These are phyloP conservation scores for Drosophila yooni DNA, from an alignment of 2,888 invertebrate genomes.

Conservation along the genomic window DNA sequence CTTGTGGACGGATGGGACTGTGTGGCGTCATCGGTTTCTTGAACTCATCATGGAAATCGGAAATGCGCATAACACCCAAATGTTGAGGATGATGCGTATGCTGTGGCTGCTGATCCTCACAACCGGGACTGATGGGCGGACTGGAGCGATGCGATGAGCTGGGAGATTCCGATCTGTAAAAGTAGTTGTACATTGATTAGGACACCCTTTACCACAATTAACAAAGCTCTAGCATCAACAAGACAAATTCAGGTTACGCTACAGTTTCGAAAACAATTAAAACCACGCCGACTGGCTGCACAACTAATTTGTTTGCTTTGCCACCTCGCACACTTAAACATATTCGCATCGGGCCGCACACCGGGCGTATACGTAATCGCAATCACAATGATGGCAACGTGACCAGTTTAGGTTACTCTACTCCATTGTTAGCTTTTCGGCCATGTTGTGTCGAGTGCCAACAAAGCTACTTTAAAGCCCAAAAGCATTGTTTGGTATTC, in stretches of 20 bases:
- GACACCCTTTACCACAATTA: slow-evolving; percentile 64
- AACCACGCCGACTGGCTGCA: slow-evolving; percentile 27
- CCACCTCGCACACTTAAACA: slow-evolving; percentile 47
- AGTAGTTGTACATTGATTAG: not conserved
- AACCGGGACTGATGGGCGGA: slow-evolving; percentile 94
- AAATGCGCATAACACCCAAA: slow-evolving; percentile 86
- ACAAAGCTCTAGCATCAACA: slow-evolving; percentile 59
- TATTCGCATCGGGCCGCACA: slow-evolving; percentile 16
- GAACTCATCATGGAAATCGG: slow-evolving; percentile 84
- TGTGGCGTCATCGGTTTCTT: slow-evolving; percentile 85
- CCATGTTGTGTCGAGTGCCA: slow-evolving; percentile 71
- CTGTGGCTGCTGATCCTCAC: slow-evolving; percentile 88
- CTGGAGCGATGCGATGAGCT: slow-evolving; percentile 89
- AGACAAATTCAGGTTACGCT: slow-evolving; percentile 50
- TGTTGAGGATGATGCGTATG: slow-evolving; percentile 62
- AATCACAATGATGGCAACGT: slow-evolving; percentile 49
- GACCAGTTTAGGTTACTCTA: slow-evolving; percentile 41
- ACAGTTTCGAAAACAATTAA: slow-evolving; percentile 69
- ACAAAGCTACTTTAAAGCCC: slow-evolving; percentile 69
- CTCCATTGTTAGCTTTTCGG: slow-evolving; percentile 42
- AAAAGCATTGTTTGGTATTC: slow-evolving; percentile 31
- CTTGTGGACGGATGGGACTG: slow-evolving; percentile 84
- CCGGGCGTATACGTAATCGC: slow-evolving; percentile 68
- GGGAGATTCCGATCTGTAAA: slow-evolving; percentile 85
- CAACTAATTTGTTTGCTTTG: slow-evolving; percentile 72